Percentiles rank a stretch among this genome's conserved stretches.
phyloP scores from a whole-genome alignment of 2,797 vertebrate genomes.

The Semaprochilodus insignis region DNA sequence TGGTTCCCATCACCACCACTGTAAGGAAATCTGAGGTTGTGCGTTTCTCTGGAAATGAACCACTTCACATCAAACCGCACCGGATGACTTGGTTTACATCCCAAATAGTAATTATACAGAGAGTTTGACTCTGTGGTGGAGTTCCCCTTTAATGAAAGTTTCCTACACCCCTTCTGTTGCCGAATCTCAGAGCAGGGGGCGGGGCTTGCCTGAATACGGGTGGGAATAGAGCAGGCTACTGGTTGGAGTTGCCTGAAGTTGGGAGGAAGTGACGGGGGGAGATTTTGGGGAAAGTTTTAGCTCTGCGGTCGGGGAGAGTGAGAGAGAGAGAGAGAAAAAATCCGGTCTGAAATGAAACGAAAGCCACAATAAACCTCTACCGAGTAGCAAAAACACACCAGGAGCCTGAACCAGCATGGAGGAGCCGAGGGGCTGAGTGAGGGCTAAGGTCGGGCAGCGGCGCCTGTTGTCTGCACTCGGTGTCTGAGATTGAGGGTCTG shows the following conservation, averaged over 20 bases:
- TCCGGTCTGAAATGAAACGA: neutral
- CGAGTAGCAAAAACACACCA: neutral
- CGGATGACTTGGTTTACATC: too few relatives aligned
- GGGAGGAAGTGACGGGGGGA: conserved; percentile 55
- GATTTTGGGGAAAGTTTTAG: conserved; percentile 4
- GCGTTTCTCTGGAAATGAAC: too few relatives aligned
- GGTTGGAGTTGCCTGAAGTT: conserved; percentile 27
- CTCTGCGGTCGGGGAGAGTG: neutral
- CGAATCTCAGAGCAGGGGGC: neutral
- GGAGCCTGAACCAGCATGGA: neutral
- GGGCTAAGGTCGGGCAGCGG: neutral
- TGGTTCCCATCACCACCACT: too few relatives aligned
- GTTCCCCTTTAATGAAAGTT: neutral
- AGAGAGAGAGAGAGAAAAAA: neutral
- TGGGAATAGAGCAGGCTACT: neutral
- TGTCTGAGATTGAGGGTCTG: neutral
- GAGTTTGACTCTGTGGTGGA: neutral
- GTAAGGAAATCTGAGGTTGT: too few relatives aligned
- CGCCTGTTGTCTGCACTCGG: neutral
- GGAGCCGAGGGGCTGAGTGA: neutral
- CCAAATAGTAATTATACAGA: too few relatives aligned
- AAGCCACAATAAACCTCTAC: neutral
- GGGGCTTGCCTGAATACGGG: neutral
- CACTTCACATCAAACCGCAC: too few relatives aligned
- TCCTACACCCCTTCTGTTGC: neutral